Base-by-base conservation (phyloP, 2,888 invertebrate species). In the Sepioteuthis lessoniana region DNA sequence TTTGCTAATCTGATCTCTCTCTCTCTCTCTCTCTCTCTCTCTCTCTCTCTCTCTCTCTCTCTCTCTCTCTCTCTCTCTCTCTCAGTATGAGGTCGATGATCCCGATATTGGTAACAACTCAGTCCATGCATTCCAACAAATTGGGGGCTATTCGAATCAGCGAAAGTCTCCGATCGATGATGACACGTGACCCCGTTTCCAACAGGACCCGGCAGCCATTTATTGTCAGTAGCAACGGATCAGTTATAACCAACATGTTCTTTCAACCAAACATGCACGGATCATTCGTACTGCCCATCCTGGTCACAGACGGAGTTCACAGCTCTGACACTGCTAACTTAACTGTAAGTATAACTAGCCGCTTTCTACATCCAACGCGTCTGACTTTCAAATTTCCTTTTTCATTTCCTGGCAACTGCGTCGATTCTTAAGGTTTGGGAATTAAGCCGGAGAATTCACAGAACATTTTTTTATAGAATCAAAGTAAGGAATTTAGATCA, bases 211-310 rank as follows among this genome's bases (percentile, higher is more conserved):
- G 95, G 19, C 95, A 95, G 37, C 96, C 96, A 21, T 97, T 97
- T 95, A 94, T 94, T 25, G 94, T 97, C 76, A 96, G 95, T 94
- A 94, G 94, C 21, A 96, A 96, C 94, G 97, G 97, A 1, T 96
- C 96, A 0, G 98, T 99, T 46, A 98, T 98, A 94, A 97, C 99
- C 10, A 99, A 99, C 97, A 99, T 99, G 96, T 99, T 99, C 97
- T 99, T 99, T 0, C 99, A 99, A 97, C 98, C 98, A 96, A 98
- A 98, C 94, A 99, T 99, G 99, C 99, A 99, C 97, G 99, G 99
- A 90, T 99, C 99, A 97, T 99, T 99, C 97, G 98, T 95, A 47
- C 95, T 96, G 93, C 93, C 94, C 50, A 90, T 95, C 37, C 93
- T 93, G 37, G 95, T 95, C 1, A 46, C 92, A 28, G 95, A 95